Percentiles rank a stretch among this genome's conserved stretches.
Evolutionary conservation across 2,888 invertebrate species (phyloP).

Genomic region (Phyllotreta striolata): DNA sequence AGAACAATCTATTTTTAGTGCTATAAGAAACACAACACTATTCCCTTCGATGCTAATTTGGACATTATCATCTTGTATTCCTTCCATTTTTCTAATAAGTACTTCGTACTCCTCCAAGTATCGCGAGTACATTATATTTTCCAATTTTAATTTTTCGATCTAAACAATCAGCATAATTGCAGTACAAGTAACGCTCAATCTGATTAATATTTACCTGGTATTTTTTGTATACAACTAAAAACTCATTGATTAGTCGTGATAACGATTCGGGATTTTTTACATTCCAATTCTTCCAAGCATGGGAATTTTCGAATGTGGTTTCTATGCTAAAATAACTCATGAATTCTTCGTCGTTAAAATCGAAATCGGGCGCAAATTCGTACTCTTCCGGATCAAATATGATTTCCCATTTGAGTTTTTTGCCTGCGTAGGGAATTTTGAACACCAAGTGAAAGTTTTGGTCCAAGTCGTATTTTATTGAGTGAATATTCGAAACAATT

Average conservation of each 20-base stretch:
- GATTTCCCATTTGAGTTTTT: slow-evolving; percentile 73
- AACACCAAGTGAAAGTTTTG: slow-evolving; percentile 65
- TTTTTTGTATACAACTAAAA: slow-evolving; percentile 68
- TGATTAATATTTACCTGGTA: slow-evolving; percentile 65
- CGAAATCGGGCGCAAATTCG: slow-evolving; percentile 76
- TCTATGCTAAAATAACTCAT: slow-evolving; percentile 67
- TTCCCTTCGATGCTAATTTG: slow-evolving; percentile 69
- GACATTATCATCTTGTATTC: slow-evolving; percentile 66
- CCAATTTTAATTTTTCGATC: slow-evolving; percentile 57
- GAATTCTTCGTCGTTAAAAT: slow-evolving; percentile 75
- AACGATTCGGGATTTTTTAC: slow-evolving; percentile 67
- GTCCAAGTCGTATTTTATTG: slow-evolving; percentile 27
- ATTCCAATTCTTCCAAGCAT: slow-evolving; percentile 73
- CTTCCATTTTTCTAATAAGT: slow-evolving; percentile 65
- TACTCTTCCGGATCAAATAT: slow-evolving; percentile 67
- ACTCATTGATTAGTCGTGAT: slow-evolving; percentile 68
- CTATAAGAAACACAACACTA: slow-evolving; percentile 69
- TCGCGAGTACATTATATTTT: slow-evolving; percentile 63
- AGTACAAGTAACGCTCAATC: neutral
- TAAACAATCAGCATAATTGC: slow-evolving; percentile 27
- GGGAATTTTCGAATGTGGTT: slow-evolving; percentile 64
- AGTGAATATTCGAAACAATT: slow-evolving; percentile 24
- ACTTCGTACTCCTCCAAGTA: slow-evolving; percentile 71
- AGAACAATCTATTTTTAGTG: slow-evolving; percentile 70
- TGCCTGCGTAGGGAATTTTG: slow-evolving; percentile 75